Conservation (phyloP, 2,113 vertebrate genomes). For the Micromys minutus region DNA sequence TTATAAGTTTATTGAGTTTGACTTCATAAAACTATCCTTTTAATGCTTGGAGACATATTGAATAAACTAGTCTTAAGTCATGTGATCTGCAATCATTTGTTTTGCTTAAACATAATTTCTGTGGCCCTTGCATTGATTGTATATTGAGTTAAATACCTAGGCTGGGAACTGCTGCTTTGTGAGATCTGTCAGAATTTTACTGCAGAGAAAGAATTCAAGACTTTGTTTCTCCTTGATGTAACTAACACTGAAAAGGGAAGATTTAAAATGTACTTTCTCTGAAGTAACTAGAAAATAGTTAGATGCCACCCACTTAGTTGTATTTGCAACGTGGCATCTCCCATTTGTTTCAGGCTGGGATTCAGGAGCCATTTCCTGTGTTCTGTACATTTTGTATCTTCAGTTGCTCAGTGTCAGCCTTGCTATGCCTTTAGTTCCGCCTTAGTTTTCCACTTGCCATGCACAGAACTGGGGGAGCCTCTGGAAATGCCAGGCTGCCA, state of each 20-base stretch:
- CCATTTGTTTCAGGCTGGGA: background rate
- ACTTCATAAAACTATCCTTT: conserved; percentile 83
- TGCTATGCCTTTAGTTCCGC: conserved; percentile 83
- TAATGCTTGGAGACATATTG: conserved; percentile 88
- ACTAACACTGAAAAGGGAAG: conserved; percentile 31
- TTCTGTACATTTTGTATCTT: conserved; percentile 18
- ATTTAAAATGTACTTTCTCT: background rate
- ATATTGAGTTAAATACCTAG: conserved; percentile 74
- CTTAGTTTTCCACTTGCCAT: conserved; percentile 76
- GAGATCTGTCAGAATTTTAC: conserved; percentile 74
- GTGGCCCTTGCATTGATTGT: conserved; percentile 82
- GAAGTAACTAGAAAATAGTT: conserved; percentile 73
- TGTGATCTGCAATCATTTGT: conserved; percentile 86
- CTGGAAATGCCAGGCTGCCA: conserved; percentile 79
- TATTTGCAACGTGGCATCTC: background rate
- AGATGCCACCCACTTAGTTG: background rate
- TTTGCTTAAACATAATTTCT: conserved; percentile 77
- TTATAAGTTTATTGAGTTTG: conserved; percentile 86
- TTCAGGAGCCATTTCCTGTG: background rate
- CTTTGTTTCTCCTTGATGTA: conserved; percentile 73
- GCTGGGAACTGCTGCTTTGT: conserved; percentile 71
- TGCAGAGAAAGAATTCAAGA: conserved; percentile 68
- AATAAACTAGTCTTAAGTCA: conserved; percentile 86
- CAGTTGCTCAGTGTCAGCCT: conserved; percentile 66
- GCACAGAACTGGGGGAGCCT: conserved; percentile 74